Conservation (phyloP, 2,888 invertebrate species). For the Cremastobaeus sp. region DNA sequence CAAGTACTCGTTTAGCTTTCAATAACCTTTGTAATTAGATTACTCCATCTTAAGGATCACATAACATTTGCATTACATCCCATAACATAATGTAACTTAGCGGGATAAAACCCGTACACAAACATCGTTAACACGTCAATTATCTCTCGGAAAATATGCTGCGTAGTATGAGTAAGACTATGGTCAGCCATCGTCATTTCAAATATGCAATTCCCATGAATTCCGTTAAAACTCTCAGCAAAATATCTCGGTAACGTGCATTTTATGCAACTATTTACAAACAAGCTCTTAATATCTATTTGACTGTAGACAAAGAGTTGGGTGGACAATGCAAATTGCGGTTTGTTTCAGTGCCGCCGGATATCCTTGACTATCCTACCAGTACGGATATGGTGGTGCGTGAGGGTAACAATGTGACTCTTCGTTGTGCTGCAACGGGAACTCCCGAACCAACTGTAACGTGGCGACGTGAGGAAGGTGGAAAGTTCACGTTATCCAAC, state of each 20-base stretch:
- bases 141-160: too few species aligned
- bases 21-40: too few species aligned
- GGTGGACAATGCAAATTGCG: constrained; percentile 47
- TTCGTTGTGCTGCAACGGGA: constrained; percentile 92
- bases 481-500: constrained; percentile 80
- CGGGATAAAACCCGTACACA: too few species aligned
- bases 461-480: constrained; percentile 90
- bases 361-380: constrained; percentile 91
- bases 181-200: constrained; percentile 17
- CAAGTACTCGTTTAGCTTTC: too few species aligned
- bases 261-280: constrained; percentile 35
- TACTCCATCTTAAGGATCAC: too few species aligned
- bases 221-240: constrained; percentile 10
- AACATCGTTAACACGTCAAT: too few species aligned
- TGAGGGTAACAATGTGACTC: constrained; percentile 91
- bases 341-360: constrained; percentile 86
- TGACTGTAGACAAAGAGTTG: constrained; percentile 31
- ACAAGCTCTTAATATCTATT: constrained; percentile 38
- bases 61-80: too few species aligned
- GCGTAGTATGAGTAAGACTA: constrained; percentile 10
- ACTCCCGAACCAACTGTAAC: constrained; percentile 91
- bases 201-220: constrained; percentile 10
- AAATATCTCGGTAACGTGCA: constrained; percentile 25
- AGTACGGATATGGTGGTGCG: constrained; percentile 91
- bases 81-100: too few species aligned